Evolutionary conservation across 37 sponge, comb jelly and placozoan genomes (phyloP), one percentile per base, ranked within the genome.

Genomic region (Spongia lamella): DNA sequence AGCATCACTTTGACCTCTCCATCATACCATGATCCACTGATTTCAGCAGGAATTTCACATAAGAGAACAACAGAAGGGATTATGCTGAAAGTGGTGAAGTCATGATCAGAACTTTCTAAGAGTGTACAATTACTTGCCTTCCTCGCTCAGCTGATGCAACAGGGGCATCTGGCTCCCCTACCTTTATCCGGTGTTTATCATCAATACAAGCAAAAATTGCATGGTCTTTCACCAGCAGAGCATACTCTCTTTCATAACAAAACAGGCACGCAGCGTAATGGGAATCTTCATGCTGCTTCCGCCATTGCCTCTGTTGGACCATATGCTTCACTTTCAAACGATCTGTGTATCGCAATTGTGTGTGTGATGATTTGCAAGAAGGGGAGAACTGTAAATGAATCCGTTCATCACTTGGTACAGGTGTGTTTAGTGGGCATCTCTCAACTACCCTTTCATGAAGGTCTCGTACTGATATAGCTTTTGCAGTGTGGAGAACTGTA

Each of bases 111-210:
- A 43, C 47, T 43, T 43, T 43, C 7, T 43, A 43, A 43, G 47
- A 9, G 9, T 43, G 47, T 43, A 73, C 59, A 17, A 73, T n/a
- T 24, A 57, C 74, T 33, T 55, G 57, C 32, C 34, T 27, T 55
- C 59, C 74, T 11, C 60, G 57, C 19, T 73, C 59, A 3, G 53
- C 59, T 14, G 74, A 56, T 55, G 74, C 56, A 73, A 73, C 36
- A 31, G 74, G 59, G 55, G 3, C 7, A 49, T 7, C 74, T 27
- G 74, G 39, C 24, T 73, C 74, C 4, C 74, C 74, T 22, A 73
- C 74, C 26, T 73, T 73, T 25, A 54, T 22, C 13, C 22, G 15
- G 34, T 73, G 74, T 35, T 73, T 73, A 38, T 73, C 74, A 55
- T 64, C 37, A 64, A 64, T 20, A 24, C 65, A 30, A 32, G 30